Base-by-base conservation (phyloP, 2,888 invertebrate species). In the Proisotoma minuta region DNA sequence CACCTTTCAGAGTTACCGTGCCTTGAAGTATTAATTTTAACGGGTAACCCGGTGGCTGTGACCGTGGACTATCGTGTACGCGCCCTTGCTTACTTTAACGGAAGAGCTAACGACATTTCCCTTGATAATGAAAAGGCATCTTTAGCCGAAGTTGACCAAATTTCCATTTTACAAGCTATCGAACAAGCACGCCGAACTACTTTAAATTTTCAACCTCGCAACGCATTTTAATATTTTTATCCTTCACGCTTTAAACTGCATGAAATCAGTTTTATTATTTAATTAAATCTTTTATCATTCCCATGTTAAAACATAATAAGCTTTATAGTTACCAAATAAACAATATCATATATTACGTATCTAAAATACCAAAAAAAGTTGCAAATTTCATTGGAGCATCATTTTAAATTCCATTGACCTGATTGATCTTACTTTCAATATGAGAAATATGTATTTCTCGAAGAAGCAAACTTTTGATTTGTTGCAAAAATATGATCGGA, bases 71-170 rank as follows among this genome's bases (percentile, higher is more conserved):
- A 95, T 76, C 84, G 97, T 74, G 87, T 92, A 0, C 89, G 91
- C 75, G 89, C 94, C 2, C 81, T 97, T 70, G 90, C 93, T 74
- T 85, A 89, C 73, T 95, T 97, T 76, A 88, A 89, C 53, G 84
- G 85, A 50, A 83, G 94, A 68, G 90, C 91, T 73, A 80, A 84
- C 15, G 90, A 94, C 77, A 85, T 97, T 39, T 87, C 85, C 75
- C 78, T 97, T 63, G 97, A 98, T 76, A 91, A 90, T 76, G 89
- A 91, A 75, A 87, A 85, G 70, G 88, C 93, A 0, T 87, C 89
- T 12, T 88, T 88, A 75, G 87, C 88, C 72, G 97, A 97, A 77
- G 77, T 95, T 72, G 96, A 97, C 75, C 95, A 91, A 2, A 93
- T 95, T 0, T 85, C 91, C 40, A 89, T 97, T 39, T 79, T 95